A percentile compares a stretch with the other conserved stretches of the same genome.
Evolutionary conservation across 2,113 vertebrate species (phyloP).

Genomic region (Sclerurus mexicanus): DNA sequence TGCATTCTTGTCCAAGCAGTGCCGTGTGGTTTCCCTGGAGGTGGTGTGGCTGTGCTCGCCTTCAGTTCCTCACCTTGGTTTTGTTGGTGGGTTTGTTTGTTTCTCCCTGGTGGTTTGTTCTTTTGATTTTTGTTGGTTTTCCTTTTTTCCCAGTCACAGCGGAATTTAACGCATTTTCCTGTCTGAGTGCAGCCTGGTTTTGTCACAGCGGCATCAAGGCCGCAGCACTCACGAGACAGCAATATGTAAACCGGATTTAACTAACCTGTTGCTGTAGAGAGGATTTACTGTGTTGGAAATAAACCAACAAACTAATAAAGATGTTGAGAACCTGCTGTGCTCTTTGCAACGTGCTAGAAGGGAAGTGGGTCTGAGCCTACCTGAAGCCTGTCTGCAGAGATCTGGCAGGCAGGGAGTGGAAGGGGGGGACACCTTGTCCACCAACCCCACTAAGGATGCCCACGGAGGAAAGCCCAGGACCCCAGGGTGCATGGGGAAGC

Average conservation of each 20-base stretch:
- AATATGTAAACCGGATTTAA: conserved; percentile 63
- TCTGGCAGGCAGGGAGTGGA: not conserved
- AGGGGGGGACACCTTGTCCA: not conserved
- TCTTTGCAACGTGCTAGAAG: not conserved
- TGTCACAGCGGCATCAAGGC: conserved; percentile 46
- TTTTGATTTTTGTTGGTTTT: conserved; percentile 8
- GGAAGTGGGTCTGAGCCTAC: not conserved
- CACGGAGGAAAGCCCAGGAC: not conserved
- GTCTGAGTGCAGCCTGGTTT: conserved; percentile 58
- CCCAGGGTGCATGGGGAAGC: not conserved
- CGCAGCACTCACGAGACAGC: conserved; percentile 31
- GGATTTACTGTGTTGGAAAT: conserved; percentile 67
- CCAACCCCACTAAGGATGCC: not conserved
- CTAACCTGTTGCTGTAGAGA: conserved; percentile 67
- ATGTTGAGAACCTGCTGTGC: conserved; percentile 39
- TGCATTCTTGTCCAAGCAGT: conserved; percentile 43
- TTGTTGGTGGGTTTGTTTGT: not conserved
- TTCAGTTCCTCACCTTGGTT: not conserved
- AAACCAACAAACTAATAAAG: conserved; percentile 73
- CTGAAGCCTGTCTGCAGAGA: not conserved
- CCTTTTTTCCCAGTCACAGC: not conserved
- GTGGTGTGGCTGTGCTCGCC: conserved; percentile 29
- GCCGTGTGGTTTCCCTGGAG: conserved; percentile 56
- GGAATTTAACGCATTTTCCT: not conserved
- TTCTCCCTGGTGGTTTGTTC: conserved; percentile 15